phyloP scores from a whole-genome alignment of 2,888 invertebrate species.

The Beris chalybata region DNA sequence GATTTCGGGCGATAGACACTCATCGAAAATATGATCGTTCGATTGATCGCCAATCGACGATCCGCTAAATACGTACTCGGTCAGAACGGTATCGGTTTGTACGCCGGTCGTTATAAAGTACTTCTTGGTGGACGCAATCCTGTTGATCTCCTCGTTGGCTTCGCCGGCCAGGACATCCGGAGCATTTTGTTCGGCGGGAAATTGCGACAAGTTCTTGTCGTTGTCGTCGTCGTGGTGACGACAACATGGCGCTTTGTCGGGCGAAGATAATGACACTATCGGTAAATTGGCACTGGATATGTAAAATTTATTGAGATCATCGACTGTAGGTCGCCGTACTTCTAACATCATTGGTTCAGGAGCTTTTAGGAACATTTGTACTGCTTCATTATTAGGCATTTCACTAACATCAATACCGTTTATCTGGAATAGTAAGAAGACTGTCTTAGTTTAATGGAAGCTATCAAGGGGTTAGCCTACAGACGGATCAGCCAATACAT shows the following conservation, averaged over 20 bases:
- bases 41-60: slow-evolving; percentile 48
- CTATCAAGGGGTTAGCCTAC: too few species aligned
- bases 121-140: not conserved
- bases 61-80: slow-evolving; percentile 49
- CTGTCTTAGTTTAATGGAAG: not conserved
- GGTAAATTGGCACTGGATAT: slow-evolving; percentile 34
- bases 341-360: slow-evolving; percentile 65
- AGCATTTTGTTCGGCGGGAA: too few species aligned
- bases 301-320: slow-evolving; percentile 20
- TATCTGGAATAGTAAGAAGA: slow-evolving; percentile 54
- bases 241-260: slow-evolving; percentile 24
- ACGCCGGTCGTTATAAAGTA: slow-evolving; percentile 51
- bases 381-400: slow-evolving; percentile 64
- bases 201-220: too few species aligned
- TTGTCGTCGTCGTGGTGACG: slow-evolving; percentile 4
- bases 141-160: too few species aligned
- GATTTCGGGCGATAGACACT: slow-evolving; percentile 61
- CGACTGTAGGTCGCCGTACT: slow-evolving; percentile 58
- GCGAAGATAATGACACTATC: slow-evolving; percentile 13
- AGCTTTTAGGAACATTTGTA: slow-evolving; percentile 63
- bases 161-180: too few species aligned
- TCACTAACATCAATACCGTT: slow-evolving; percentile 65
- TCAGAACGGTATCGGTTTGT: slow-evolving; percentile 59
- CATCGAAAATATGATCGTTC: slow-evolving; percentile 58
- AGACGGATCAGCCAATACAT: too few species aligned